These are phyloP conservation scores for Trachythela sp. DNA, from an alignment of 64 coral and sea anemone genomes.

Conservation along the genomic window DNA sequence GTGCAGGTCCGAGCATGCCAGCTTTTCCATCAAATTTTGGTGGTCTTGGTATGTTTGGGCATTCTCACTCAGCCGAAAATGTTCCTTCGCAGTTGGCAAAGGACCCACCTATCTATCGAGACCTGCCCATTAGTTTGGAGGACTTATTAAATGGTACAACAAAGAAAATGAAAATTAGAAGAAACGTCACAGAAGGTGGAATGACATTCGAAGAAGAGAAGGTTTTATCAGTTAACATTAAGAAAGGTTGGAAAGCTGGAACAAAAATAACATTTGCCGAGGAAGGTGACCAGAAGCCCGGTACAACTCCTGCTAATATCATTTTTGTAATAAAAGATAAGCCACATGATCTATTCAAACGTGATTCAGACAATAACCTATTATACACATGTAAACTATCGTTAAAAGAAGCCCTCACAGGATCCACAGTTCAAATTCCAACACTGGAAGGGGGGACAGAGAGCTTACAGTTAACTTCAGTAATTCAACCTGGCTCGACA, in stretches of 20 bases:
- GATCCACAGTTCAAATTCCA: conserved; percentile 58
- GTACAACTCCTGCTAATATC: conserved; percentile 83
- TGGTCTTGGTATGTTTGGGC: conserved; percentile 11
- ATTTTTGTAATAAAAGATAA: conserved; percentile 93
- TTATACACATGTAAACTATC: conserved; percentile 65
- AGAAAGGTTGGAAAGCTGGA: conserved; percentile 96
- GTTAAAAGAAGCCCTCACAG: conserved; percentile 77
- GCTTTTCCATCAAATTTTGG: background rate
- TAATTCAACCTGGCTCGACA: conserved; percentile 68
- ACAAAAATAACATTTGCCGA: conserved; percentile 91
- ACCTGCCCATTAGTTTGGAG: conserved; percentile 68
- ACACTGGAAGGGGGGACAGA: conserved; percentile 70
- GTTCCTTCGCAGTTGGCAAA: conserved; percentile 1
- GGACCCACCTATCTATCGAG: conserved; percentile 85
- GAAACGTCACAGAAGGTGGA: conserved; percentile 69
- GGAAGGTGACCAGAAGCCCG: conserved; percentile 91
- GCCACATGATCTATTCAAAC: conserved; percentile 61
- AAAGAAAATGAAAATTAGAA: conserved; percentile 88
- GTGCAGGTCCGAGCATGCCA: background rate
- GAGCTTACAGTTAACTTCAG: conserved; percentile 60
- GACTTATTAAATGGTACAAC: conserved; percentile 71
- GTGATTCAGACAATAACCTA: conserved; percentile 92
- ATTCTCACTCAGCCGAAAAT: background rate
- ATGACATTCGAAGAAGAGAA: conserved; percentile 78
- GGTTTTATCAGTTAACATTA: conserved; percentile 78